These are phyloP conservation scores for Dendrocincla fuliginosa DNA, from an alignment of 2,797 vertebrate species.

Conservation along the genomic window DNA sequence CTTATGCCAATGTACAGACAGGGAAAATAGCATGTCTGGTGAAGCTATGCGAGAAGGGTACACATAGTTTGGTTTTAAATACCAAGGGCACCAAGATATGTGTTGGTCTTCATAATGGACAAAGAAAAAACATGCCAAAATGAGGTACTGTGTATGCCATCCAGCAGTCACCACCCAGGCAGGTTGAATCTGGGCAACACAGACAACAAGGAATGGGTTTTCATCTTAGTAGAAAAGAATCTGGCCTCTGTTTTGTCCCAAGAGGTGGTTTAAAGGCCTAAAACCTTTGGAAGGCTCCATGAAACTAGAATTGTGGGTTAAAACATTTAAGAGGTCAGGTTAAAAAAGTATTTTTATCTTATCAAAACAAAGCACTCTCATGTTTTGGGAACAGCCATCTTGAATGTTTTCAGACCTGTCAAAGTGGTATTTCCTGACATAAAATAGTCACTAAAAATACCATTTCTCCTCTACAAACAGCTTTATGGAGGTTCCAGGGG, in stretches of 20 bases:
- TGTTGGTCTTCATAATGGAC: neutral
- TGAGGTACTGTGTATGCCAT: neutral
- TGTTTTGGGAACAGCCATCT: neutral
- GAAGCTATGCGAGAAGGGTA: neutral
- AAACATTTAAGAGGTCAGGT: neutral
- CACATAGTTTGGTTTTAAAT: neutral
- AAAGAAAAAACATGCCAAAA: neutral
- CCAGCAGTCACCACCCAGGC: neutral
- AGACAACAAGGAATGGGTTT: neutral
- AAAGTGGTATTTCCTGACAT: slow-evolving; percentile 5
- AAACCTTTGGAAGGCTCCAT: neutral
- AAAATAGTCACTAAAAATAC: slow-evolving; percentile 4
- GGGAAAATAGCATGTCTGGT: neutral
- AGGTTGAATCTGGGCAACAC: neutral
- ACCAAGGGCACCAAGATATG: neutral
- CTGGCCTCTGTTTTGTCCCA: neutral
- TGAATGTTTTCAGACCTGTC: neutral
- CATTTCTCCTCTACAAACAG: neutral
- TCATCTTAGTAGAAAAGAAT: neutral
- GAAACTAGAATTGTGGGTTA: neutral
- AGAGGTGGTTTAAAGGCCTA: neutral
- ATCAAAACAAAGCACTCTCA: neutral
- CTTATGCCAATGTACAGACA: neutral
- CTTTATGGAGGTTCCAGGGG: neutral
- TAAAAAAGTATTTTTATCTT: neutral